Percentiles rank a stretch among this genome's conserved stretches.
Evolutionary conservation across 2,888 invertebrate species (phyloP).

Genomic region (Toxonevra muliebris): DNA sequence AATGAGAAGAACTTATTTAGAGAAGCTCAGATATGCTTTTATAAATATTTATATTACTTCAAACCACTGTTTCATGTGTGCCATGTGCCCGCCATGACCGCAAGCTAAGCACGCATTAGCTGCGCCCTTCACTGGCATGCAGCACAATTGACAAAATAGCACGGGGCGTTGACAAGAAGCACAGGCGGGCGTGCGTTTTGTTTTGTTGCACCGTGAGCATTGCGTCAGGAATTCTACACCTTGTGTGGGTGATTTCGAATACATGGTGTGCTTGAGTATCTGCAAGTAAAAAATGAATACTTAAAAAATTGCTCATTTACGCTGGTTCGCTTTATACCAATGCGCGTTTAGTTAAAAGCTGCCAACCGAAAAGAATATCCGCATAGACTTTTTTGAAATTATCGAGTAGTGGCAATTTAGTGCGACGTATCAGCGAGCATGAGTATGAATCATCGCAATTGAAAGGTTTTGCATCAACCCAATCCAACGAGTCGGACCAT

Average conservation of each 20-base stretch:
- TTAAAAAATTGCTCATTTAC: background rate
- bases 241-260: constrained; percentile 66
- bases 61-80: constrained; percentile 88
- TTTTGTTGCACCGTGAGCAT: constrained; percentile 76
- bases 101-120: constrained; percentile 89
- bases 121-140: constrained; percentile 83
- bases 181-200: constrained; percentile 76
- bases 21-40: background rate
- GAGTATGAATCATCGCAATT: constrained; percentile 50
- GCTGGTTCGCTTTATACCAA: constrained; percentile 51
- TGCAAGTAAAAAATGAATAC: constrained; percentile 44
- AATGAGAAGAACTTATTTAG: background rate
- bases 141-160: constrained; percentile 85
- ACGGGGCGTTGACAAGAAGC: constrained; percentile 76
- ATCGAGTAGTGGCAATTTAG: constrained; percentile 71
- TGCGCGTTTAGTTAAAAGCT: constrained; percentile 80
- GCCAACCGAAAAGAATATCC: constrained; percentile 88
- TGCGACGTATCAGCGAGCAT: constrained; percentile 57
- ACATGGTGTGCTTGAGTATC: constrained; percentile 74
- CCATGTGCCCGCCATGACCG: constrained; percentile 92
- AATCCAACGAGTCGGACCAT: constrained; percentile 86
- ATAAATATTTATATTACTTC: constrained; percentile 48
- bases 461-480: constrained; percentile 49
- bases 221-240: constrained; percentile 80
- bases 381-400: constrained; percentile 88